Conservation (phyloP, 2,888 invertebrate genomes). For the Tiphia femorata region DNA sequence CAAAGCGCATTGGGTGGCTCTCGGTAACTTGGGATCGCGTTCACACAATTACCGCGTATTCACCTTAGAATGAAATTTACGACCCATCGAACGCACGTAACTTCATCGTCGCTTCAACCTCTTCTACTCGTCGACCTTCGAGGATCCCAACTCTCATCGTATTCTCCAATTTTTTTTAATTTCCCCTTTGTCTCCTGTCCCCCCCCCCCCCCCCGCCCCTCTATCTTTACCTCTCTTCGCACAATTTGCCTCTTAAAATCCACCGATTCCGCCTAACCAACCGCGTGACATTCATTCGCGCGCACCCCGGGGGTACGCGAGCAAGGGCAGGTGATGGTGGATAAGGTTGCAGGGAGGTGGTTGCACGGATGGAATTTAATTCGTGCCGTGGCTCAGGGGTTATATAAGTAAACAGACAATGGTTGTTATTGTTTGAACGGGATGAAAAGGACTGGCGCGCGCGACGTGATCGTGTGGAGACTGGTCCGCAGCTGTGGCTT, state of each 20-base stretch:
- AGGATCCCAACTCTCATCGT: too few species aligned
- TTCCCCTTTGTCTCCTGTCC: slow-evolving; percentile 1
- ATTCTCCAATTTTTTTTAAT: too few species aligned
- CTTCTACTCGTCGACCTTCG: too few species aligned
- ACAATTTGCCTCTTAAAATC: too few species aligned
- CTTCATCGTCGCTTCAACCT: too few species aligned
- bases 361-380: slow-evolving; percentile 41
- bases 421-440: slow-evolving; percentile 58
- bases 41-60: too few species aligned
- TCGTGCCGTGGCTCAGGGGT: slow-evolving; percentile 37
- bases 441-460: slow-evolving; percentile 50
- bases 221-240: too few species aligned
- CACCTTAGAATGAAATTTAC: too few species aligned
- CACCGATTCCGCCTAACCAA: neutral
- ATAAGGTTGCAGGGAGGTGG: neutral
- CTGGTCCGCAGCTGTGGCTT: slow-evolving; percentile 46
- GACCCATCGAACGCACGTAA: too few species aligned
- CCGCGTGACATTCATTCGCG: neutral
- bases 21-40: too few species aligned
- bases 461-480: slow-evolving; percentile 28
- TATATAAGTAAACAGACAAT: slow-evolving; percentile 56
- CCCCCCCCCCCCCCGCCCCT: neutral
- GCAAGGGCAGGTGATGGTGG: too few species aligned
- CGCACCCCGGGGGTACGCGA: neutral
- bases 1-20: too few species aligned